Base-by-base conservation (phyloP, 2,113 vertebrate species). In the Lamprotornis superbus region DNA sequence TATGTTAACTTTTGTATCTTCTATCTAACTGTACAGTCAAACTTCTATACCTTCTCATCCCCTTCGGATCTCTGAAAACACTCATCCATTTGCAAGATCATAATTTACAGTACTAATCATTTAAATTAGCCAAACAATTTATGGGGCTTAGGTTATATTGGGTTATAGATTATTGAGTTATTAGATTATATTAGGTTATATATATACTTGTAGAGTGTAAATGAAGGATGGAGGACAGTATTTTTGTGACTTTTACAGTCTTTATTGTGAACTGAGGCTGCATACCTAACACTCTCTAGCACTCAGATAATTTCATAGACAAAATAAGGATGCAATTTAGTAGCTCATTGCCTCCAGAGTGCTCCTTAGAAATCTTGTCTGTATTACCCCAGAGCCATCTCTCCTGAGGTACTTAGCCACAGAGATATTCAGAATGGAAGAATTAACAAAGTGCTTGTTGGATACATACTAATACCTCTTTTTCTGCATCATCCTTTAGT, bases 271-370 rank as follows among this genome's bases (percentile, higher is more conserved):
- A 31, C 15, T 6, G 31, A 56, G 11, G 44, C 46, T 73, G 15
- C 23, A 40, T 28, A 44, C 25, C 11, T 46, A 35, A 57, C 1
- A 1, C 73, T 47, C 18, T 47, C 39, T 55, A 85, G n/a, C 18
- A 24, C 23, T 79, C 18, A 11, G 8, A 13, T 63, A n/a, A 31
- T 84, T 90, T 90, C 49, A 44, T 17, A 57, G 55, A 7, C n/a
- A 61, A 39, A n/a, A 14, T 53, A 70, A 31, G 11, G 59, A 56
- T 71, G 17, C 0, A 2, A 13, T 89, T 78, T 11, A 3, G 12
- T 55, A 44, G 47, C 24, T 91, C 0, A 0, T 44, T 59, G 12
- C 1, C 1, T 17, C 4, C 60, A n/a, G 44, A 68, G 44, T 78
- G 63, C n/a, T 80, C 35, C 15, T 64, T 76, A 64, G 75, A 75